Conservation (phyloP, 2,797 vertebrate genomes). For the Lacerta viridis region DNA sequence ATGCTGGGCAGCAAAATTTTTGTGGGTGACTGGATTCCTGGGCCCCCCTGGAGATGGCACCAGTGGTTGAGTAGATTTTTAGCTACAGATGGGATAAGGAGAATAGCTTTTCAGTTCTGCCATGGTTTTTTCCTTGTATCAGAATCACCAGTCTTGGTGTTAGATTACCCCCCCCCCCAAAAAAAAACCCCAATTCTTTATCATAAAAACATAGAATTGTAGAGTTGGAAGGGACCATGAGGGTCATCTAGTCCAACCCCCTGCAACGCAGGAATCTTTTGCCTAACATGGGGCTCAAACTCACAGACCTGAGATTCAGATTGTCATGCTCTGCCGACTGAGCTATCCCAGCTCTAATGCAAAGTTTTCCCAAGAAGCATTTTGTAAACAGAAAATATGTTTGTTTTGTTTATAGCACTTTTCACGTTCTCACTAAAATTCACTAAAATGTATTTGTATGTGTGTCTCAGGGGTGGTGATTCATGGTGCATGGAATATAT, state of each 20-base stretch:
- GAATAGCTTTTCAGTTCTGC: neutral
- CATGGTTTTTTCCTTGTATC: neutral
- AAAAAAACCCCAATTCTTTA: neutral
- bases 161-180: neutral
- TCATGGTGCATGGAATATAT: neutral
- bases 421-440: neutral
- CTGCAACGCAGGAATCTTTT: too few species aligned
- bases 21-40: too few species aligned
- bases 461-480: too few species aligned
- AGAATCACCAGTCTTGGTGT: too few species aligned
- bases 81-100: neutral
- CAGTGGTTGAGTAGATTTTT: neutral
- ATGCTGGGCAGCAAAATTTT: too few species aligned
- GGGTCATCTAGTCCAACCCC: too few species aligned
- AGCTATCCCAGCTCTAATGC: neutral
- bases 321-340: too few species aligned
- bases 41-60: too few species aligned
- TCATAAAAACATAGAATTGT: too few species aligned
- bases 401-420: neutral
- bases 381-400: neutral
- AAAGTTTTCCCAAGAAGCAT: neutral
- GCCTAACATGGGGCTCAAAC: too few species aligned
- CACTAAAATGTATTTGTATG: neutral
- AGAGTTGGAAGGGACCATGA: too few species aligned
- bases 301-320: too few species aligned